These are phyloP conservation scores for Maconellicoccus hirsutus DNA, from an alignment of 1,140 invertebrate genomes.

Conservation along the genomic window DNA sequence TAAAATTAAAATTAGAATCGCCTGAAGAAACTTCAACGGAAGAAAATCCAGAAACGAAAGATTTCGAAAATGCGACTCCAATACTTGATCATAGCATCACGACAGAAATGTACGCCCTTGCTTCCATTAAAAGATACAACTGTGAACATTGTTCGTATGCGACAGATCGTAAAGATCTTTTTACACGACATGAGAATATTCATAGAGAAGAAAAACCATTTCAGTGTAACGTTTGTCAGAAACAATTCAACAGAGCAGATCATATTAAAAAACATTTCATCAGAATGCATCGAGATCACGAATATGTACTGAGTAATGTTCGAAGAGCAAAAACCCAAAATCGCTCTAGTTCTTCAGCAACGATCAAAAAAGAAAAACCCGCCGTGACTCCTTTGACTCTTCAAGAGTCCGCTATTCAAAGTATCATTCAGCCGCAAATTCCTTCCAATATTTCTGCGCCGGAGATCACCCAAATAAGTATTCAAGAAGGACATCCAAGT, in stretches of 20 bases:
- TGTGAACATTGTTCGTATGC: slow-evolving; percentile 79
- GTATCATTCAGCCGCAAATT: neutral
- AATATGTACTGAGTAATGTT: slow-evolving; percentile 73
- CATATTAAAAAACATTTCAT: slow-evolving; percentile 90
- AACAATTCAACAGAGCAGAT: slow-evolving; percentile 87
- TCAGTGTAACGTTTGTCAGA: slow-evolving; percentile 80
- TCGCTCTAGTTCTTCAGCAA: neutral
- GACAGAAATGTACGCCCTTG: slow-evolving; percentile 23
- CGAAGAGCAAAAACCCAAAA: slow-evolving; percentile 24
- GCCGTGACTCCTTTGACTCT: neutral
- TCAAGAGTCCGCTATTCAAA: neutral
- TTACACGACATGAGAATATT: slow-evolving; percentile 91
- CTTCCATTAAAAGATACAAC: slow-evolving; percentile 56
- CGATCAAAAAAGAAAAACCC: neutral
- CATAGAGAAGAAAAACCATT: slow-evolving; percentile 88
- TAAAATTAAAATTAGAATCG: slow-evolving; percentile 49
- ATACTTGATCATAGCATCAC: neutral
- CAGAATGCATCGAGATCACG: slow-evolving; percentile 74
- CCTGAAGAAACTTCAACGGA: slow-evolving; percentile 31
- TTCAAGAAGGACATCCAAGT: neutral
- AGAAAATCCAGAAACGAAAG: slow-evolving; percentile 22
- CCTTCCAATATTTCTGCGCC: neutral
- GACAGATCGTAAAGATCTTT: slow-evolving; percentile 82
- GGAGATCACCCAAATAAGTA: neutral
- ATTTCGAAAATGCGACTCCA: slow-evolving; percentile 15